These are phyloP conservation scores for Galleria mellonella DNA, from an alignment of 1,140 invertebrate genomes.

Conservation along the genomic window DNA sequence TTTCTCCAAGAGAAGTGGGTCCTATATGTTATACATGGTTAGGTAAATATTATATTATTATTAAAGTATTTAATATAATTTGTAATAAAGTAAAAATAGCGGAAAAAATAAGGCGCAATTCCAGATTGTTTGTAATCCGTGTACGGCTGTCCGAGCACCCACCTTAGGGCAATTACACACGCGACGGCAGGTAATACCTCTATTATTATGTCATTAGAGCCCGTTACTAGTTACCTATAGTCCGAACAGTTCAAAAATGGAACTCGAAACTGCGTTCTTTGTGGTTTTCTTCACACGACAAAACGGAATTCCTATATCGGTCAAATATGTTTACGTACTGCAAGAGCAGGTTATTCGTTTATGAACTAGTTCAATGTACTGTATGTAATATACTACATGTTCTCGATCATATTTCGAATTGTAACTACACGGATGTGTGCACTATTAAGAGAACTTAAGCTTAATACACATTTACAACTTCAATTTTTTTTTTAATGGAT, in stretches of 20 bases:
- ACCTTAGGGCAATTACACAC: conserved; percentile 50
- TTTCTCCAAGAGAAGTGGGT: too few relatives aligned
- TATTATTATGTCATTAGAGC: conserved; percentile 57
- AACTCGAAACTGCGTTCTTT: conserved; percentile 34
- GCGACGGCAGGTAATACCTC: conserved; percentile 24
- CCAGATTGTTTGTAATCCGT: conserved; percentile 8
- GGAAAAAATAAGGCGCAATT: conserved; percentile 2
- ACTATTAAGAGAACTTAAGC: too few relatives aligned
- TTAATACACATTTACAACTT: too few relatives aligned
- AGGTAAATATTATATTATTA: too few relatives aligned
- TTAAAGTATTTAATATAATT: too few relatives aligned
- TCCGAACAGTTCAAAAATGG: conserved; percentile 17
- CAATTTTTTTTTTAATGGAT: too few relatives aligned
- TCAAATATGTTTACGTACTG: conserved; percentile 15
- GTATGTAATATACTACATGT: too few relatives aligned
- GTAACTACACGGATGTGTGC: too few relatives aligned
- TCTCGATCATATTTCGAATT: too few relatives aligned
- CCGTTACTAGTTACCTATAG: conserved; percentile 30
- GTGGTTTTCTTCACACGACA: conserved; percentile 19
- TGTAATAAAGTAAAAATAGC: too few relatives aligned
- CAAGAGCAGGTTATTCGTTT: conserved; percentile 6
- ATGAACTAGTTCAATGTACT: too few relatives aligned
- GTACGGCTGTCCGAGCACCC: conserved; percentile 11
- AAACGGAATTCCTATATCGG: conserved; percentile 21
- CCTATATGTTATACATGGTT: too few relatives aligned